Percentiles rank a stretch among this genome's conserved stretches.
Evolutionary conservation across 2,113 vertebrate genomes (phyloP).

Genomic region (Tympanuchus pallidicinctus): DNA sequence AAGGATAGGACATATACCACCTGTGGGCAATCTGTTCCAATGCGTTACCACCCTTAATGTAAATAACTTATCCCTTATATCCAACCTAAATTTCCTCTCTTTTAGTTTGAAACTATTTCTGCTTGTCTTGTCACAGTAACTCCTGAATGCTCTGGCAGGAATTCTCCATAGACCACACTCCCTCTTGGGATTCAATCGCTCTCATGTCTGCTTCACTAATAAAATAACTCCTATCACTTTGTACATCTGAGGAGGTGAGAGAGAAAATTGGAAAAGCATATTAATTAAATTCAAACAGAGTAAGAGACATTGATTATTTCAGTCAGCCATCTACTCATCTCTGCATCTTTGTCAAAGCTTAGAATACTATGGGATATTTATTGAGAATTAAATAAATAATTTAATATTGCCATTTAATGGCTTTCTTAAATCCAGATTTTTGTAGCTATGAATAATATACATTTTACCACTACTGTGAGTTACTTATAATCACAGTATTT

Average conservation of each 20-base stretch:
- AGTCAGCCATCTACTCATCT: not conserved
- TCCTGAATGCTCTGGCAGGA: rapidly evolving
- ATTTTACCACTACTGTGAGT: not conserved
- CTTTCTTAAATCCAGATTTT: not conserved
- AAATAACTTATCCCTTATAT: too few species aligned
- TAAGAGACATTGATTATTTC: not conserved
- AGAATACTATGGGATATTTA: not conserved
- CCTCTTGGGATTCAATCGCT: not conserved
- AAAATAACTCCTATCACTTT: not conserved
- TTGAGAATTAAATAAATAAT: not conserved
- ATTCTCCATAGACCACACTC: not conserved
- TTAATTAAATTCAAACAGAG: not conserved
- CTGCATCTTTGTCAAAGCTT: not conserved
- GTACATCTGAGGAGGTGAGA: not conserved
- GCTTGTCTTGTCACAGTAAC: too few species aligned
- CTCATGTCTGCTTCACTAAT: not conserved
- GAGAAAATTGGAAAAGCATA: not conserved
- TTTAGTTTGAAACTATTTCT: too few species aligned
- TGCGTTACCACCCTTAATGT: too few species aligned
- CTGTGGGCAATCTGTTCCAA: too few species aligned
- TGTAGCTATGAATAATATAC: not conserved
- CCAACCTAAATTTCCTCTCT: too few species aligned
- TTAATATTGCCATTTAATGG: not conserved
- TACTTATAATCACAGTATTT: not conserved
- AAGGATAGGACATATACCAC: too few species aligned